phyloP scores from a whole-genome alignment of 2,113 vertebrate species.

The Peromyscus californicus region DNA sequence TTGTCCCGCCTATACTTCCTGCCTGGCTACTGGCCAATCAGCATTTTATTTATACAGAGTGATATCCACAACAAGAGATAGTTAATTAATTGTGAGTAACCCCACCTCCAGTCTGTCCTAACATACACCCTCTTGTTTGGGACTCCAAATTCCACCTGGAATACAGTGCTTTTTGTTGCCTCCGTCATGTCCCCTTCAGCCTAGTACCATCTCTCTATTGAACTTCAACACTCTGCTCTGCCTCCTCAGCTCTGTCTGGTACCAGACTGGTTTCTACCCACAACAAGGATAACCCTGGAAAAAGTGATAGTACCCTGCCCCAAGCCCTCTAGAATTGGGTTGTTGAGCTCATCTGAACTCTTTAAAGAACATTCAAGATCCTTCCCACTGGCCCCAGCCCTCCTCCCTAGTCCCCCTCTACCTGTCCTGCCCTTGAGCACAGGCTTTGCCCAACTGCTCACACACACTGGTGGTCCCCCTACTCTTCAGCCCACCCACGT shows the following conservation, averaged over 20 bases:
- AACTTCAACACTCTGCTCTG: background rate
- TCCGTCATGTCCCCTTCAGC: rapidly evolving
- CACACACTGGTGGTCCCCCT: rapidly evolving
- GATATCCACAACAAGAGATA: background rate
- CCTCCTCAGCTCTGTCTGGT: background rate
- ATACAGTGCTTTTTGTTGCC: rapidly evolving
- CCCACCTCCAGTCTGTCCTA: background rate
- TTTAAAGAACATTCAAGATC: rapidly evolving
- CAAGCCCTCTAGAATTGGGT: background rate
- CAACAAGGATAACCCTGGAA: background rate
- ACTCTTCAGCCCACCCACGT: rapidly evolving
- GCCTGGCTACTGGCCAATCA: too few relatives aligned
- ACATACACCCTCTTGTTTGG: rapidly evolving
- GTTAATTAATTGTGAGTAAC: background rate
- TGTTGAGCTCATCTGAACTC: background rate
- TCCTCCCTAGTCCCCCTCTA: background rate
- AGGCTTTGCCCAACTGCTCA: background rate
- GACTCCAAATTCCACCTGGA: background rate
- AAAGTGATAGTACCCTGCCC: background rate
- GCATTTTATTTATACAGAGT: too few relatives aligned
- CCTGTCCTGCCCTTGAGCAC: background rate
- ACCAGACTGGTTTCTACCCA: background rate
- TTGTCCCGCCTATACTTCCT: too few relatives aligned
- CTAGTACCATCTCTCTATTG: background rate
- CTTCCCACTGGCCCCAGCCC: rapidly evolving